Conservation (phyloP, 2,888 invertebrate genomes). For the Limenitis camilla region DNA sequence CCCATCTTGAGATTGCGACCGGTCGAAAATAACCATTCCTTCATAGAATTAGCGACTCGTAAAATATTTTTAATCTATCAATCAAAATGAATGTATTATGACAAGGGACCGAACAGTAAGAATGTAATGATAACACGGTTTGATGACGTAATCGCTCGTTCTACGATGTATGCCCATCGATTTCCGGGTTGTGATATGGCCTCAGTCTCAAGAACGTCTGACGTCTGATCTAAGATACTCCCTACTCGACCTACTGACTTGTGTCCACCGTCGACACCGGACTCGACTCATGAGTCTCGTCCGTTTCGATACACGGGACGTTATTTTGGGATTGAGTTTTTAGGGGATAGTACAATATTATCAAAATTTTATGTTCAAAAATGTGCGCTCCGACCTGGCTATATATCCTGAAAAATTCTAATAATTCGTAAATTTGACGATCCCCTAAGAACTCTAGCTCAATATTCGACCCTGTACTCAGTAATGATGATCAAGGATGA, state of each 20-base stretch:
- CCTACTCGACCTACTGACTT: conserved; percentile 68
- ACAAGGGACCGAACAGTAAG: conserved; percentile 53
- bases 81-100: no score
- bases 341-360: conserved; percentile 1
- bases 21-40: conserved; percentile 55
- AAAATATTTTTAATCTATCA: no score
- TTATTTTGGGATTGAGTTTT: conserved; percentile 5
- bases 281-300: conserved; percentile 1
- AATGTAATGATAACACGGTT: conserved; percentile 42
- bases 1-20: conserved; percentile 71
- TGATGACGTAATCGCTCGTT: conserved; percentile 48
- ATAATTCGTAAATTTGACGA: background rate
- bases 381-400: background rate
- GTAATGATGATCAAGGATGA: background rate
- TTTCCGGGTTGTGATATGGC: conserved; percentile 70
- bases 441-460: conserved; percentile 7
- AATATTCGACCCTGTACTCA: conserved; percentile 5
- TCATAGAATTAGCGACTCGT: conserved; percentile 72
- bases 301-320: conserved; percentile 2
- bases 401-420: background rate
- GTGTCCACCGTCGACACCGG: conserved; percentile 51
- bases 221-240: conserved; percentile 68
- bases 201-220: conserved; percentile 74
- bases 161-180: conserved; percentile 63
- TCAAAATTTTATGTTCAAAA: background rate